phyloP scores from a whole-genome alignment of 2,888 invertebrate genomes.

The Halictus quadricinctus region DNA sequence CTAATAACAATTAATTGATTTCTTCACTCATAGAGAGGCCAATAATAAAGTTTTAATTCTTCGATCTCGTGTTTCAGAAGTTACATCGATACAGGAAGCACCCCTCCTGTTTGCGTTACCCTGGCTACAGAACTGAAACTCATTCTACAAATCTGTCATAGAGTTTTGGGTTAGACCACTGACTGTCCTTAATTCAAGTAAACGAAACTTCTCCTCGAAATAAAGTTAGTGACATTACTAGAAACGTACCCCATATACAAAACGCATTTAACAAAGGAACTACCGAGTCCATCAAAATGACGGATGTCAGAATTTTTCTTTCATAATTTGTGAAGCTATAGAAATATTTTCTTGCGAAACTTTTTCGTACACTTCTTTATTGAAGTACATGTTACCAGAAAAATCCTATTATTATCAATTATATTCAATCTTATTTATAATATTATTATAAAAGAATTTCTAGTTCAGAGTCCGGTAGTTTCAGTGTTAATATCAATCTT shows the following conservation, averaged over 20 bases:
- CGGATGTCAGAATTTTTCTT: too few species aligned
- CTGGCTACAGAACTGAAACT: conserved; percentile 62
- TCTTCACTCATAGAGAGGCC: neutral
- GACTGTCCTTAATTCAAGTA: neutral
- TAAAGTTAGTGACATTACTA: neutral
- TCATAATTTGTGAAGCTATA: too few species aligned
- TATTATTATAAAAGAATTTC: too few species aligned
- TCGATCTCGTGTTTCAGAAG: conserved; percentile 1
- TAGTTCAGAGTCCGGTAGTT: neutral
- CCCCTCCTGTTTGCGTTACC: conserved; percentile 68
- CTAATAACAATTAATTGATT: neutral
- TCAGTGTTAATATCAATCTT: neutral
- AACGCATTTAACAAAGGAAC: neutral
- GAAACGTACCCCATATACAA: neutral
- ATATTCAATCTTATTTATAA: too few species aligned
- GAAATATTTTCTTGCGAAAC: too few species aligned
- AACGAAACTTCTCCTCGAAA: conserved; percentile 5
- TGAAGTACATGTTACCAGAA: too few species aligned
- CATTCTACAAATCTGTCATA: conserved; percentile 14
- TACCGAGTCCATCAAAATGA: neutral
- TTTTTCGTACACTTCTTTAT: too few species aligned
- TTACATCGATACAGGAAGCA: conserved; percentile 60
- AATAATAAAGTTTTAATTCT: neutral
- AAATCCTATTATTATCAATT: too few species aligned
- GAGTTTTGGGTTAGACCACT: conserved; percentile 24